These are phyloP conservation scores for Tetragnatha versicolor DNA, from an alignment of 1,140 invertebrate genomes.

Conservation along the genomic window DNA sequence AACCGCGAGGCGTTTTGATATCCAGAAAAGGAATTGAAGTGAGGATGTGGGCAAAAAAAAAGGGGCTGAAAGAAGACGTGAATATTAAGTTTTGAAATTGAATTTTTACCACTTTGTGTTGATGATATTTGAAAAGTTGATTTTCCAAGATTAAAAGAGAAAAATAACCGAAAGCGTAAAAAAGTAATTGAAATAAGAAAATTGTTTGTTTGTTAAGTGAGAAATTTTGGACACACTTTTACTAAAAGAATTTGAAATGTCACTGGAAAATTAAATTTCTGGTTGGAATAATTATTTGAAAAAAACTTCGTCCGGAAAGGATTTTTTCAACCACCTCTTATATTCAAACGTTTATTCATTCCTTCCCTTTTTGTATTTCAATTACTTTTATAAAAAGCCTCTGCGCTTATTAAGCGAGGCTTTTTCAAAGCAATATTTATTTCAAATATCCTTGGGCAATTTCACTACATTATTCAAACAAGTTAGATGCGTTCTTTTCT, in stretches of 20 bases:
- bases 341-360: background rate
- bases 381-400: too few species aligned
- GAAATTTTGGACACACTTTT: background rate
- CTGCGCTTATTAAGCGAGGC: too few species aligned
- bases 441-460: too few species aligned
- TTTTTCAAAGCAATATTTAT: too few species aligned
- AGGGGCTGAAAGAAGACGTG: background rate
- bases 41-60: background rate
- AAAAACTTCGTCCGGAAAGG: background rate
- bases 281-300: background rate
- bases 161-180: background rate
- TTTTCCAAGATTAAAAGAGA: background rate
- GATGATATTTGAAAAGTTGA: conserved; percentile 25
- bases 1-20: conserved; percentile 5
- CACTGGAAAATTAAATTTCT: background rate
- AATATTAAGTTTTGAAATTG: conserved; percentile 36
- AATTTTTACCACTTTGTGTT: conserved; percentile 20
- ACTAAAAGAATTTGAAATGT: background rate
- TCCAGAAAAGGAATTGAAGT: background rate
- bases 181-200: background rate
- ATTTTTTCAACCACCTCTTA: background rate
- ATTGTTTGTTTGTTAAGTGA: background rate
- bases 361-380: too few species aligned
- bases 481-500: too few species aligned
- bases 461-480: too few species aligned